Base-by-base conservation (phyloP, 2,113 vertebrate species). In the Echinops telfairi region DNA sequence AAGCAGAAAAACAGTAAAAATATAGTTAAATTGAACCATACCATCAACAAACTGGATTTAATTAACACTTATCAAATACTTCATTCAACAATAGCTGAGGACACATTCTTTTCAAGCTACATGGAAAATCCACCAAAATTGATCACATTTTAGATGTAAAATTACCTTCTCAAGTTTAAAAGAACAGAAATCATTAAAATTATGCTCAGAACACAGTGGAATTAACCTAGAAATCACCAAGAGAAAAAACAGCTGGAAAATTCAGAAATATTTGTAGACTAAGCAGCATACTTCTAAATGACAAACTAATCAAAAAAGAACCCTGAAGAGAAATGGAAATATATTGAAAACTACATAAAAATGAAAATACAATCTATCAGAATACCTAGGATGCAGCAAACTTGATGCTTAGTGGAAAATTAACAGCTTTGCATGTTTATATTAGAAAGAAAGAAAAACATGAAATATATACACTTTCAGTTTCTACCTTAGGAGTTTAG, bases 21-120 rank as follows among this genome's bases (percentile, higher is more conserved):
- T 92, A 83, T 17, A 70, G 62, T n/a, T 79, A 64, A 92, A 88
- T 68, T 78, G 85, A 94, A 89, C 36, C 86, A 58, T 62, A 86
- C 36, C 89, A 95, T 95, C 76, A 83, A 80, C 90, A 92, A 96
- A 92, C 80, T 79, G 36, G 15, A 79, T 82, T 87, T 90, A 95
- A 96, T 79, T 94, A 80, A 92, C 93, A 95, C 86, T 88, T 95
- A 95, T 79, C 79, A 86, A 93, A 75, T 73, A 95, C 79, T 92
- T 95, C 60, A 92, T 79, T 53, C 91, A 94, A 86, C 60, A 92
- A 43, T 16, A 88, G 75, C 25, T 93, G n/a, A 90, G 87, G 47
- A 66, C 14, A 76, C 64, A 86, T 91, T 91, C 64, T 95, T 94
- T 57, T 89, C 66, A 86, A 90, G 71, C 38, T 88, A 75, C 79